These are phyloP conservation scores for Pseudonaja textilis DNA, from an alignment of 2,113 vertebrate species.

Conservation along the genomic window DNA sequence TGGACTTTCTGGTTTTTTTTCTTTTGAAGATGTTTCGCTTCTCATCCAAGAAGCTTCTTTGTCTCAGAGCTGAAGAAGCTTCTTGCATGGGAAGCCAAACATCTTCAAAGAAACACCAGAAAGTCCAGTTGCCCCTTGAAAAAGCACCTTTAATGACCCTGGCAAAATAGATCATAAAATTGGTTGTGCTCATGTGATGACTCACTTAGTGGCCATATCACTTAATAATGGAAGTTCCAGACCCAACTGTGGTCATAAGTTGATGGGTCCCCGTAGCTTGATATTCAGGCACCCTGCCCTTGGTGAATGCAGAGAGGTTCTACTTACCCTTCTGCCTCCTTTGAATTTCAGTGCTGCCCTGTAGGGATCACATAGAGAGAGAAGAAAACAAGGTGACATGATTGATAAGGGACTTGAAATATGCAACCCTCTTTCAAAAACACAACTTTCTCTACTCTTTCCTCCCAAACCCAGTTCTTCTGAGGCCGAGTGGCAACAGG, in stretches of 20 bases:
- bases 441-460: background rate
- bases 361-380: fast-evolving
- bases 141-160: no score
- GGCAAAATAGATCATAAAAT: background rate
- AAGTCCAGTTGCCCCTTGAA: no score
- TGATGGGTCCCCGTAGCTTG: background rate
- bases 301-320: background rate
- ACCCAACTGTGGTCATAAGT: background rate
- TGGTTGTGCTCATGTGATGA: background rate
- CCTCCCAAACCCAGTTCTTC: background rate
- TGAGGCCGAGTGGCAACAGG: background rate
- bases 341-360: constrained; percentile 32
- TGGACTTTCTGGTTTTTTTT: no score
- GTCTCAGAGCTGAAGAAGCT: no score
- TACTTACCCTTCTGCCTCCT: constrained; percentile 51
- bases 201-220: no score
- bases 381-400: fast-evolving
- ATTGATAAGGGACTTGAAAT: background rate
- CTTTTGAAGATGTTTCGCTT: no score
- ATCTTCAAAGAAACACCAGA: no score
- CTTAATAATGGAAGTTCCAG: background rate
- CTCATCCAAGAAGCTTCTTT: no score
- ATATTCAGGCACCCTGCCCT: background rate
- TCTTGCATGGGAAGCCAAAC: no score
- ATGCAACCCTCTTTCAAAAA: background rate